Conservation (phyloP, 2,113 vertebrate species). For the Chaetops frenatus region DNA sequence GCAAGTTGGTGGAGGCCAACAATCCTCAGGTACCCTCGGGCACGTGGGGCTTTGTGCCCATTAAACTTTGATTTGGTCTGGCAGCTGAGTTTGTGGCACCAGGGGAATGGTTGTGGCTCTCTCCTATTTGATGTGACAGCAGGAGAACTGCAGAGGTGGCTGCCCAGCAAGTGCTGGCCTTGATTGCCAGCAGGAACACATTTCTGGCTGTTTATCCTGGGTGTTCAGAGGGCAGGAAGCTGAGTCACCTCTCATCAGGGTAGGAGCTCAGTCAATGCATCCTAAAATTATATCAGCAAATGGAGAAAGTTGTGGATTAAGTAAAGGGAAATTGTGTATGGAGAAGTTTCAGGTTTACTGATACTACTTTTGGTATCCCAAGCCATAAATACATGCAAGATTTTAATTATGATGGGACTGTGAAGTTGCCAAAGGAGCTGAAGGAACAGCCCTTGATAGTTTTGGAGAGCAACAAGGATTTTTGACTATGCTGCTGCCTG, state of each 20-base stretch:
- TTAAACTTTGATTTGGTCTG: not conserved
- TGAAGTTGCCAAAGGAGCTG: not conserved
- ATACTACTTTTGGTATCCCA: not conserved
- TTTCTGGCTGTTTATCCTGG: not conserved
- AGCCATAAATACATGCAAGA: not conserved
- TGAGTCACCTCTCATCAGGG: not conserved
- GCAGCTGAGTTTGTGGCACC: not conserved
- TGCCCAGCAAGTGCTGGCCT: not conserved
- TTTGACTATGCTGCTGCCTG: not conserved
- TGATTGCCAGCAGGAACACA: not conserved
- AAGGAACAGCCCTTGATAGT: not conserved
- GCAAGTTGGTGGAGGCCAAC: slow-evolving; percentile 98
- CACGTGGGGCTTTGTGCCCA: not conserved
- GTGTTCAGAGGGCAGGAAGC: not conserved
- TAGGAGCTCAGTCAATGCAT: not conserved
- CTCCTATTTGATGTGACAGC: not conserved
- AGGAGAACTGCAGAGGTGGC: not conserved
- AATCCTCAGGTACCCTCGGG: slow-evolving; percentile 88
- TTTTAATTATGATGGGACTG: not conserved
- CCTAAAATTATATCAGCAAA: not conserved
- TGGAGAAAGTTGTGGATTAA: not conserved
- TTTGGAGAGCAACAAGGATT: not conserved
- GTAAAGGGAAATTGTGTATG: not conserved
- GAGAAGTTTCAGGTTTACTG: not conserved
- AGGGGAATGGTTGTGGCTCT: not conserved